A percentile compares a stretch with the other conserved stretches of the same genome.
phyloP scores from a whole-genome alignment of 2,888 invertebrate species.

The Ectemnius continuus region DNA sequence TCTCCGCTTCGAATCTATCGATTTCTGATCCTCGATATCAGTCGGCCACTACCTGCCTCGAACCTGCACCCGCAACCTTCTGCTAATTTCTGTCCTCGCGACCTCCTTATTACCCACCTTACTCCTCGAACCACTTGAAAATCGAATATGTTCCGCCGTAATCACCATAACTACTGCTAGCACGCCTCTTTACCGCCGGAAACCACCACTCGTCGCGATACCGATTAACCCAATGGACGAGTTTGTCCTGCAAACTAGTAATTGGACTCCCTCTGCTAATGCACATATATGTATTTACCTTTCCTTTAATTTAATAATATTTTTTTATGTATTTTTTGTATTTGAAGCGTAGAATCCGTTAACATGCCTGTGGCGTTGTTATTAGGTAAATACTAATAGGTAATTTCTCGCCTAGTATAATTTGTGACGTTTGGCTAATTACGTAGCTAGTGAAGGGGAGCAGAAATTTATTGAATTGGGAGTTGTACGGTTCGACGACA shows the following conservation, averaged over 20 bases:
- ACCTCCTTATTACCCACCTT: background rate
- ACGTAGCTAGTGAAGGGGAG: background rate
- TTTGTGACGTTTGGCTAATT: background rate
- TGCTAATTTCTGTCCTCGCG: conserved; percentile 20
- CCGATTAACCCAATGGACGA: no score
- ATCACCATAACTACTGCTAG: background rate
- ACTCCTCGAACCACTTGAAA: background rate
- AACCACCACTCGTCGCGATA: no score
- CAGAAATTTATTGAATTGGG: background rate
- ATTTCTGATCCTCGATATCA: conserved; percentile 53
- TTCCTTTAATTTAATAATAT: no score
- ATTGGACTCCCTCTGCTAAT: no score
- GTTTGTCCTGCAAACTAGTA: no score
- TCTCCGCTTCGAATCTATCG: conserved; percentile 60
- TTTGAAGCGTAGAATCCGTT: no score
- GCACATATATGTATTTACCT: no score
- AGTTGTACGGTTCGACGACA: background rate
- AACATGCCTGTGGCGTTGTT: no score
- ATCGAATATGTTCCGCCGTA: background rate
- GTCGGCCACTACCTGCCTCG: conserved; percentile 5
- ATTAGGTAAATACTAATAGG: no score
- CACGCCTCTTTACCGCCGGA: no score
- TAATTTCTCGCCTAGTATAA: background rate
- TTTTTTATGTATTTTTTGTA: no score
- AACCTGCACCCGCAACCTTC: background rate